Percentiles rank a stretch among this genome's conserved stretches.
These are phyloP conservation scores for Cydia amplana DNA, from an alignment of 1,140 invertebrate genomes.

Conservation along the genomic window DNA sequence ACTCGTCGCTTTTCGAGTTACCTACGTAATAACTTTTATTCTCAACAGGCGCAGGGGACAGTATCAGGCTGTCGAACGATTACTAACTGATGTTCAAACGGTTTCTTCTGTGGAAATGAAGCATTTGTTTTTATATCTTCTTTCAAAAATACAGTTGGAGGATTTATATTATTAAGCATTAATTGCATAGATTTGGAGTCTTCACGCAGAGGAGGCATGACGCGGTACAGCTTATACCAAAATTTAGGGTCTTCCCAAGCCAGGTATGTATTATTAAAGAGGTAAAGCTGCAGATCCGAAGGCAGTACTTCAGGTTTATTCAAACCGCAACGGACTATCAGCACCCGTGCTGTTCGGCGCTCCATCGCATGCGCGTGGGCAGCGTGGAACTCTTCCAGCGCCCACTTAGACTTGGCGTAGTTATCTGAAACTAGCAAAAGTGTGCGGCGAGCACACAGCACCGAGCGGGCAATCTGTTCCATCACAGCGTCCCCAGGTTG, in stretches of 20 bases:
- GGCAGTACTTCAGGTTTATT: conserved; percentile 84
- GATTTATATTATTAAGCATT: not conserved
- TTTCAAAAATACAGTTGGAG: not conserved
- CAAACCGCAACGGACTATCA: conserved; percentile 84
- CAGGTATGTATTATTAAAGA: conserved; percentile 91
- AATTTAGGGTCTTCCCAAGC: conserved; percentile 92
- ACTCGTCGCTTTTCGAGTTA: not conserved
- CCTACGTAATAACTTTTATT: not conserved
- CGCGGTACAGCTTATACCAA: conserved; percentile 90
- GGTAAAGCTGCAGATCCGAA: conserved; percentile 86
- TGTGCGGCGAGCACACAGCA: conserved; percentile 88
- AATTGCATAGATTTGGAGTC: not conserved
- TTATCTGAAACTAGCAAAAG: conserved; percentile 89
- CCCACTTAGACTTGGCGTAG: conserved; percentile 91
- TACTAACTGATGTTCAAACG: not conserved
- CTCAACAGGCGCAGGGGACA: not conserved
- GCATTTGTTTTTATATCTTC: not conserved
- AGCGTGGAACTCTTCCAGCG: conserved; percentile 88
- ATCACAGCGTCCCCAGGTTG: conserved; percentile 86
- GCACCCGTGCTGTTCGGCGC: conserved; percentile 84
- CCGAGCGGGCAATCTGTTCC: conserved; percentile 86
- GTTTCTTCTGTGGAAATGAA: not conserved
- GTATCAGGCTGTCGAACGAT: not conserved
- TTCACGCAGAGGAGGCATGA: conserved; percentile 70
- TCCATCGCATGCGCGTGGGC: conserved; percentile 87